A percentile compares a stretch with the other conserved stretches of the same genome.
Conservation (phyloP, 2,797 vertebrate species). For the Xenopus petersii region DNA sequence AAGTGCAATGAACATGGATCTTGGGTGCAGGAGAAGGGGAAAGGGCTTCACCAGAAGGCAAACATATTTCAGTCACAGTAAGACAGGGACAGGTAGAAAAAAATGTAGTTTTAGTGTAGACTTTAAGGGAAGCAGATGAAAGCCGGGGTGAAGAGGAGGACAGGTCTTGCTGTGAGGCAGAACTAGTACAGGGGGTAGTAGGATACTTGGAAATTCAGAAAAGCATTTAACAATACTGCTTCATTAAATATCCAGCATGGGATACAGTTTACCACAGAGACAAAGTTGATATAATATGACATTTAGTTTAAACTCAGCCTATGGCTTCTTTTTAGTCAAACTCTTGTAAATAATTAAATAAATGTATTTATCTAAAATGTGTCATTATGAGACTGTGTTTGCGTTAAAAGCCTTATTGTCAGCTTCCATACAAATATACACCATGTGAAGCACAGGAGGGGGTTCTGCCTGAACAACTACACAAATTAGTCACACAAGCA, state of each 20-base stretch:
- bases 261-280: constrained; percentile 55
- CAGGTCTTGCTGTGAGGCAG: constrained; percentile 86
- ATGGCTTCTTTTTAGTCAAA: constrained; percentile 55
- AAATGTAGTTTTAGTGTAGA: constrained; percentile 76
- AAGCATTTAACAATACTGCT: constrained; percentile 68
- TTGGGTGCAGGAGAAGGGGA: constrained; percentile 82
- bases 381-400: constrained; percentile 12
- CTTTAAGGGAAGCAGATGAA: constrained; percentile 91
- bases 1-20: constrained; percentile 95
- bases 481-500: neutral
- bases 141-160: constrained; percentile 85
- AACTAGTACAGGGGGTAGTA: constrained; percentile 72
- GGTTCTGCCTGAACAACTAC: neutral
- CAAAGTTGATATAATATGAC: constrained; percentile 63
- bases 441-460: neutral
- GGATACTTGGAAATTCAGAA: constrained; percentile 66
- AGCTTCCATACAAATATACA: neutral
- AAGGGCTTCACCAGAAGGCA: constrained; percentile 87
- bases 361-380: constrained; percentile 26
- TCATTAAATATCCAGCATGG: constrained; percentile 69
- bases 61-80: constrained; percentile 87
- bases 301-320: constrained; percentile 62
- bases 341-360: constrained; percentile 39
- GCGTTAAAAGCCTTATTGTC: constrained; percentile 12
- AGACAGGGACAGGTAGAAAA: constrained; percentile 75